These are phyloP conservation scores for Cydia splendana DNA, from an alignment of 1,140 invertebrate genomes.

Conservation along the genomic window DNA sequence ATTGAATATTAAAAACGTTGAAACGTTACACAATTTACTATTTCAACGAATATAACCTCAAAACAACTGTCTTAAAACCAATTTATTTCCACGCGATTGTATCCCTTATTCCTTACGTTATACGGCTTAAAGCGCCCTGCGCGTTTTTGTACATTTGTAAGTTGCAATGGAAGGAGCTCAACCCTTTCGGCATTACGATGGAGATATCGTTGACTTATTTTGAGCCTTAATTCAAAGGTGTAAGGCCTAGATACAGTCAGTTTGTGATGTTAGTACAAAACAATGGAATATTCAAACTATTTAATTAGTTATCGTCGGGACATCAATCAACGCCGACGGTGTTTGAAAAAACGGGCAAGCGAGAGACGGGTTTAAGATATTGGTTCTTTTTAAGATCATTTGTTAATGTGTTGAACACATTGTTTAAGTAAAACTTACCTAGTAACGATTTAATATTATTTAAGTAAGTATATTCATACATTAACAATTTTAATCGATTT, in stretches of 20 bases:
- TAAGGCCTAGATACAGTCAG: not conserved
- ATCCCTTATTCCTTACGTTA: not conserved
- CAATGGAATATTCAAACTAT: slow-evolving; percentile 15
- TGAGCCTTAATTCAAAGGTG: not conserved
- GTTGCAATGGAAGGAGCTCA: too few species aligned
- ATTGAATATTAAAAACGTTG: slow-evolving; percentile 1
- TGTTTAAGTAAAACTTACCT: too few species aligned
- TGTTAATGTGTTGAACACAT: too few species aligned
- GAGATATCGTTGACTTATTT: not conserved
- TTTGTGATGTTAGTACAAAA: not conserved
- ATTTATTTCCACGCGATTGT: not conserved
- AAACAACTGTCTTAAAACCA: not conserved
- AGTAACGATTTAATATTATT: too few species aligned
- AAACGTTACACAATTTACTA: not conserved
- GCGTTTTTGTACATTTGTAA: too few species aligned
- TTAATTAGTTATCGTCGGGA: not conserved
- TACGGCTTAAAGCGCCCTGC: not conserved
- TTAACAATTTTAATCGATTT: too few species aligned
- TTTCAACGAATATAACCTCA: not conserved
- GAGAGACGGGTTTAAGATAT: not conserved
- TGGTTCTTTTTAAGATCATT: not conserved
- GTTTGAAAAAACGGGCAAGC: not conserved
- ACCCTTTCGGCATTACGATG: too few species aligned
- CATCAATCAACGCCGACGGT: slow-evolving; percentile 16
- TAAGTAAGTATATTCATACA: too few species aligned